Evolutionary conservation across 2,113 vertebrate genomes (phyloP).

Genomic region (Toxostoma redivivum): DNA sequence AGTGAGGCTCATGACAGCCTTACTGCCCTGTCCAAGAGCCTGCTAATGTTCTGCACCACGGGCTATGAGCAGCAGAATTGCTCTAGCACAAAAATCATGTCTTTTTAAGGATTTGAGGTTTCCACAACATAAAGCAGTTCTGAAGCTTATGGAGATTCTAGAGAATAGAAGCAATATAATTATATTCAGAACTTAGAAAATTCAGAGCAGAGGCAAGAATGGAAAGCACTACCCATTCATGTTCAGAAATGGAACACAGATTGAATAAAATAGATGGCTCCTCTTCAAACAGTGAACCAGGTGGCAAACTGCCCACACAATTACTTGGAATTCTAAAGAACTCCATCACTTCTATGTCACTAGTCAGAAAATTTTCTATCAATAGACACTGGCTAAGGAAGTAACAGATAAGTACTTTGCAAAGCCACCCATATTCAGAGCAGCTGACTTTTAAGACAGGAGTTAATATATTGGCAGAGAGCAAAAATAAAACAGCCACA

Average conservation of each 20-base stretch:
- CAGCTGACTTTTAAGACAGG: not conserved
- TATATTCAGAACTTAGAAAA: not conserved
- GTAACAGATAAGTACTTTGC: not conserved
- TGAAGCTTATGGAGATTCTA: not conserved
- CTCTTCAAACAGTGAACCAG: not conserved
- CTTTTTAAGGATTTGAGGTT: not conserved
- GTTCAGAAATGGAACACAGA: not conserved
- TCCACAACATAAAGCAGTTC: not conserved
- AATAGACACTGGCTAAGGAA: not conserved
- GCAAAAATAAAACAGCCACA: not conserved
- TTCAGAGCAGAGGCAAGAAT: not conserved
- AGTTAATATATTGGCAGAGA: not conserved
- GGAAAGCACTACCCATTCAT: not conserved
- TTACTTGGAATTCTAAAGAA: not conserved
- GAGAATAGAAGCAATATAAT: not conserved
- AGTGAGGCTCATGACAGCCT: not conserved
- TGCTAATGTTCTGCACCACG: rapidly evolving
- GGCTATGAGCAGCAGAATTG: not conserved
- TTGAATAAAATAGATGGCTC: not conserved
- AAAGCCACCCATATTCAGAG: not conserved
- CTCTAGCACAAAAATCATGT: not conserved
- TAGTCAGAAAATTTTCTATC: not conserved
- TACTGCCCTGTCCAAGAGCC: not conserved
- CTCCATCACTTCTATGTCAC: not conserved
- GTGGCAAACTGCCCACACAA: not conserved